Evolutionary conservation across 2,797 vertebrate species (phyloP).

Genomic region (Eremophila alpestris): DNA sequence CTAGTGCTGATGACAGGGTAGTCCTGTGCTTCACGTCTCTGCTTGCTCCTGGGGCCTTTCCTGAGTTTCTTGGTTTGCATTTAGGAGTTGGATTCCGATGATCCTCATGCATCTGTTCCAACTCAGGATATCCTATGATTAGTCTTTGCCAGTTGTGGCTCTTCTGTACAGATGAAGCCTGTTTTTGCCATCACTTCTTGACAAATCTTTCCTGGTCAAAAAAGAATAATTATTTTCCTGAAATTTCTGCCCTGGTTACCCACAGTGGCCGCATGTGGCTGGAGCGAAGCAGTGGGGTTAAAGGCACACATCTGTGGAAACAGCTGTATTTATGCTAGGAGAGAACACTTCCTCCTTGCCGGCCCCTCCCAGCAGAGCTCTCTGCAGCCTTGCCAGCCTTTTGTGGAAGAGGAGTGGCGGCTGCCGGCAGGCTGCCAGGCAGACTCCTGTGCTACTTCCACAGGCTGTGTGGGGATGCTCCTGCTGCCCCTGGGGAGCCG

Average conservation of each 20-base stretch:
- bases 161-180: not conserved
- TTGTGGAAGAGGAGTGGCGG: not conserved
- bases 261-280: not conserved
- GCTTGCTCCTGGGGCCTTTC: not conserved
- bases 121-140: not conserved
- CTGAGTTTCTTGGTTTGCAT: not conserved
- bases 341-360: not conserved
- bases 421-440: not conserved
- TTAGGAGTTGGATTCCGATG: not conserved
- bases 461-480: not conserved
- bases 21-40: not conserved
- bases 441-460: fast-evolving
- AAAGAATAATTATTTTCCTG: not conserved
- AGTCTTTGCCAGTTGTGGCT: not conserved
- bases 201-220: not conserved
- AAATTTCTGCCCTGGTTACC: not conserved
- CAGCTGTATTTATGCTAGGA: not conserved
- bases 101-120: not conserved
- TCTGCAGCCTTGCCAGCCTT: not conserved
- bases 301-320: not conserved
- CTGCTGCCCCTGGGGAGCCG: not conserved
- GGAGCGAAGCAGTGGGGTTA: not conserved
- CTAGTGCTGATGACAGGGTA: not conserved
- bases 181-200: not conserved
- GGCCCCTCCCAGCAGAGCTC: not conserved